These are phyloP conservation scores for Arvicanthis niloticus DNA, from an alignment of 2,113 vertebrate species.

Conservation along the genomic window DNA sequence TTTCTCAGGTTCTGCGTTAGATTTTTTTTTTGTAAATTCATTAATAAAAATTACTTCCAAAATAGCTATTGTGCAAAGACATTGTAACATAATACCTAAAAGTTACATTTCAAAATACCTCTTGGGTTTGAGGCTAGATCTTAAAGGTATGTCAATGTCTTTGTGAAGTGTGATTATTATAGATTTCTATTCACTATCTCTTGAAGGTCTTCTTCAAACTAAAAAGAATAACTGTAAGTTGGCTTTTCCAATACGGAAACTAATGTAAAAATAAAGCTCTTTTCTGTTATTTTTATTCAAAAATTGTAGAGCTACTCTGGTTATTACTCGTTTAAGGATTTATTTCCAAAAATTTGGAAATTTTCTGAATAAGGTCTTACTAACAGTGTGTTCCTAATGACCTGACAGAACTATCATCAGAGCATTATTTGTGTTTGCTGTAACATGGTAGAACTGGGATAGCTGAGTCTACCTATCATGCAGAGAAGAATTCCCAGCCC, in stretches of 20 bases:
- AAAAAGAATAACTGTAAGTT: neutral
- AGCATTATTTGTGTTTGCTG: neutral
- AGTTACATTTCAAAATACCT: neutral
- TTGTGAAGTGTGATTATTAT: fast-evolving
- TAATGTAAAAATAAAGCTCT: neutral
- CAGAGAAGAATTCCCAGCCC: neutral
- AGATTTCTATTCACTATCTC: neutral
- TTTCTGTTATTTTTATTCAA: neutral
- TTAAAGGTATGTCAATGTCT: neutral
- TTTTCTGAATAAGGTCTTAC: neutral
- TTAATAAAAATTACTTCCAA: neutral
- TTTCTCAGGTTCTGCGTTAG: neutral
- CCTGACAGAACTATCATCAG: neutral
- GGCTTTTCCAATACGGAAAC: neutral
- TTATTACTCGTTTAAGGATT: neutral
- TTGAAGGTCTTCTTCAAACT: neutral
- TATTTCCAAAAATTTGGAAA: neutral
- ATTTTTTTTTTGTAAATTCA: neutral
- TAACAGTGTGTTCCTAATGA: neutral
- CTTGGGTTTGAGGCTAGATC: neutral
- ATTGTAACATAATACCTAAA: neutral
- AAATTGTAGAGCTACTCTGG: neutral
- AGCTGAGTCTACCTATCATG: neutral
- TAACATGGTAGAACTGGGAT: neutral
- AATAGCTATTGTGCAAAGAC: neutral